Base-by-base conservation (phyloP, 2,888 invertebrate species). In the Ectemnius cavifrons region DNA sequence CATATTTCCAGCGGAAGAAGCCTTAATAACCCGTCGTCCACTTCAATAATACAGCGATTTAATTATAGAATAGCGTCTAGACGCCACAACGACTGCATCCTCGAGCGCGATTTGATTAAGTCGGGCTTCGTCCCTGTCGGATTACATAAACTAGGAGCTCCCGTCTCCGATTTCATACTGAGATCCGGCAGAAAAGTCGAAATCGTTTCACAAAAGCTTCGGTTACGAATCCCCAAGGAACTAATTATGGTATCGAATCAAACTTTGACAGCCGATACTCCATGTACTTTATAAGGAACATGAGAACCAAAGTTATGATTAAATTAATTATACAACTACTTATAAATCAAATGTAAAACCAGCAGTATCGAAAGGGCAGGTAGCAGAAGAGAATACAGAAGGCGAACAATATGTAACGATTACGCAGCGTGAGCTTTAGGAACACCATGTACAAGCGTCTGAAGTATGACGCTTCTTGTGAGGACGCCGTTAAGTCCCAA, bases 401-500 rank as follows among this genome's bases (percentile, higher is more conserved):
- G 2, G 37, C 37, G 37, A 37, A 60, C 27, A 62, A 71, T 75
- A 75, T 71, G 67, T 76, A 77, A 75, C 62, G 67, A 71, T 75
- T 60, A 61, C 23, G 67, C 57, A 28, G 45, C 1, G 45, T 11
- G 37, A 37, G 37, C 37, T 11, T 37, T 37, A 37, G 37, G 37
- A 37, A 37, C 37, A 11, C 11, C 37, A 11, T 11, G 4, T 20
- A 20, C 49, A 69, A 61, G 66, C 56, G 14, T 46, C 13, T 45
- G 49, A 78, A 61, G 62, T 78, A 61, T 65, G 67, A 66, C 65
- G 47, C 20, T 63, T 61, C 45, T 56, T 57, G 67, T 71, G 56
- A 58, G 37, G 73, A 5, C 13, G 16, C 56, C 47, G 73, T 74
- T 78, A 81, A 79, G 74, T 78, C 74, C 67, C 74, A 81, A 81